Evolutionary conservation across 2,888 invertebrate genomes (phyloP), one percentile per base, ranked within the genome.

Genomic region (Iphiclides podalirius): DNA sequence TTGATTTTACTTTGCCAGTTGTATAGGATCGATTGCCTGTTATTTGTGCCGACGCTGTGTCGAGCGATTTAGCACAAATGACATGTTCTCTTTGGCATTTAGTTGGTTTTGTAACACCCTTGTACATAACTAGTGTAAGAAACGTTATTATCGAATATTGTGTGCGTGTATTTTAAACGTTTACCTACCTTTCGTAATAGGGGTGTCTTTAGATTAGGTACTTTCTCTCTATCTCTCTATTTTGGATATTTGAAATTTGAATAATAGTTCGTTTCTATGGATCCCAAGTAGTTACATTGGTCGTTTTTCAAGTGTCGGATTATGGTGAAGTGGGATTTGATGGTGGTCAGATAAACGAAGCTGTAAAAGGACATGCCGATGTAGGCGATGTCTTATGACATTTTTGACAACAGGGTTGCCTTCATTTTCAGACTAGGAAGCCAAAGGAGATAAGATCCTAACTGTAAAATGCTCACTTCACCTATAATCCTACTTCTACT

Each of bases 111-210:
- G 55, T 57, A 51, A 66, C 58, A 67, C 56, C 52, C 54, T 26
- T 76, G 76, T 78, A 76, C 58, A 76, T 75, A 73, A 37, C 49
- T 69, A 74, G 67, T 54, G 58, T 76, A 76, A 75, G 74, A 67
- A 64, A 75, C 76, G 75, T 79, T 77, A 75, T 61, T 64, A 38
- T 66, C 61, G 66, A 63, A 66, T 67, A 73, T 64, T 66, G 75
- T 75, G 72, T 36, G 67, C 61, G 63, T 67, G 70, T 75, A 71
- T 68, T 74, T 74, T 67, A 67, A 67, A 16, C 12, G 64, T 67
- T 56, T 57, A 54, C n/a, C n/a, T 20, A 6, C 68, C 69, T 74
- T 74, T 69, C 65, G 64, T 69, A 53, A 53, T 67, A 62, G 66
- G 60, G 67, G 64, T 61, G 60, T 55, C 59, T 61, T 63, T 66